Conservation (phyloP, 2,888 invertebrate species). For the Lacanobia wlatinum region DNA sequence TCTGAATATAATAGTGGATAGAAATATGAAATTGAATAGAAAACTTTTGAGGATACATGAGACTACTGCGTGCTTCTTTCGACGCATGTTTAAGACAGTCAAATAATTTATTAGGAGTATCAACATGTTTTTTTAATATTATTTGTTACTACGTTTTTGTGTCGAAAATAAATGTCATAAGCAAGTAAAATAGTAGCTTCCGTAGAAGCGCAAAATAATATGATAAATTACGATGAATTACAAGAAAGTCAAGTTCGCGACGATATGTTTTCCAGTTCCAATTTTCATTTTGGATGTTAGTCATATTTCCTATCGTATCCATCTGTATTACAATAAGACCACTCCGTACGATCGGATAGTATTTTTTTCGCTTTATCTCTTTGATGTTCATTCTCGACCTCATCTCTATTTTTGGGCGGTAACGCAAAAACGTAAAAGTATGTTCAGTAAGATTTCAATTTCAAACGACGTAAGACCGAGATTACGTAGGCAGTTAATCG, state of each 20-base stretch:
- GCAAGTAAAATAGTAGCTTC: not conserved
- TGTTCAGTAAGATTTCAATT: slow-evolving; percentile 14
- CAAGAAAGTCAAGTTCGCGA: slow-evolving; percentile 26
- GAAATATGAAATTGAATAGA: no score
- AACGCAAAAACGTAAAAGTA: slow-evolving; percentile 1
- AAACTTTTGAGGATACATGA: no score
- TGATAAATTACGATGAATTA: slow-evolving; percentile 23
- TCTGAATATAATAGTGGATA: no score
- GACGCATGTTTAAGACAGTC: no score
- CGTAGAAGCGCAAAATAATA: slow-evolving; percentile 11
- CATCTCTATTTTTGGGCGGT: not conserved
- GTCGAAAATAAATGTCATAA: not conserved
- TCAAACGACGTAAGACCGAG: slow-evolving; percentile 23
- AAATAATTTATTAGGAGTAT: no score
- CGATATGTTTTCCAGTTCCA: not conserved
- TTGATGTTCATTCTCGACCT: slow-evolving; percentile 6
- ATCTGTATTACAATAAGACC: not conserved
- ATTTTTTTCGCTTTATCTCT: not conserved
- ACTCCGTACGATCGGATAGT: not conserved
- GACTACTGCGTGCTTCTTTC: no score
- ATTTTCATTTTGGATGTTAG: not conserved
- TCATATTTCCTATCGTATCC: not conserved
- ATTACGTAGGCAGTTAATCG: slow-evolving; percentile 56
- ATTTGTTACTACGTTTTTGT: slow-evolving; percentile 6
- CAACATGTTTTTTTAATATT: no score